phyloP scores from a whole-genome alignment of 2,113 vertebrate genomes.

The Eonycteris spelaea region DNA sequence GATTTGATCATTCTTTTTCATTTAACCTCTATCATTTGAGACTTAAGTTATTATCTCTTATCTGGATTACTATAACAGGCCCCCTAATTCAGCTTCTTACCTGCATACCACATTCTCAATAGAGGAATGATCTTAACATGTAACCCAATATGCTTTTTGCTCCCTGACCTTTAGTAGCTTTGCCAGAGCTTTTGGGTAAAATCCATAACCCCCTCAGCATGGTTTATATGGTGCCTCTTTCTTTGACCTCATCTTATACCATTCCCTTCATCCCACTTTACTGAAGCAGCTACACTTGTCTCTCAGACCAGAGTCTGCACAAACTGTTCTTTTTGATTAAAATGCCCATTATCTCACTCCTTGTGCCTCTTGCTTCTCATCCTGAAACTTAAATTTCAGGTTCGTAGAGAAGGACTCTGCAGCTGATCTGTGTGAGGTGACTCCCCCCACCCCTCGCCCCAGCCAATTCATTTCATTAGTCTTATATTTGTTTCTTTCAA shows the following conservation, averaged over 20 bases:
- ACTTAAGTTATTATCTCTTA: neutral
- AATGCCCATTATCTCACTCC: neutral
- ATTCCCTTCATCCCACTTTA: neutral
- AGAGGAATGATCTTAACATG: neutral
- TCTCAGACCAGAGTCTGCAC: too few relatives aligned
- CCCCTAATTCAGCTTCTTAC: neutral
- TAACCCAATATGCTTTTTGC: neutral
- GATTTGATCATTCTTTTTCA: neutral
- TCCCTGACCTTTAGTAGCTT: neutral
- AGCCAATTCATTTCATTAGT: neutral
- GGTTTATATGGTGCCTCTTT: neutral
- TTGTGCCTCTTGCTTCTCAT: neutral
- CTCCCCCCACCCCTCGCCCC: neutral
- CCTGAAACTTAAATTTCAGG: neutral
- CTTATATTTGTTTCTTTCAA: neutral
- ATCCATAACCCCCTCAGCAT: neutral
- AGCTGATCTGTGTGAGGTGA: neutral
- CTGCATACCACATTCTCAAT: neutral
- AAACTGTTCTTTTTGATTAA: neutral
- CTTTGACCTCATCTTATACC: neutral
- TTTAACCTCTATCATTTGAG: neutral
- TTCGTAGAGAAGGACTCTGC: neutral
- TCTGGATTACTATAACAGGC: neutral
- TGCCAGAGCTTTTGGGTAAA: neutral
- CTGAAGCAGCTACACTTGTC: neutral